These are phyloP conservation scores for Caenorhabditis angaria DNA, from an alignment of 2,888 invertebrate genomes.

Conservation along the genomic window DNA sequence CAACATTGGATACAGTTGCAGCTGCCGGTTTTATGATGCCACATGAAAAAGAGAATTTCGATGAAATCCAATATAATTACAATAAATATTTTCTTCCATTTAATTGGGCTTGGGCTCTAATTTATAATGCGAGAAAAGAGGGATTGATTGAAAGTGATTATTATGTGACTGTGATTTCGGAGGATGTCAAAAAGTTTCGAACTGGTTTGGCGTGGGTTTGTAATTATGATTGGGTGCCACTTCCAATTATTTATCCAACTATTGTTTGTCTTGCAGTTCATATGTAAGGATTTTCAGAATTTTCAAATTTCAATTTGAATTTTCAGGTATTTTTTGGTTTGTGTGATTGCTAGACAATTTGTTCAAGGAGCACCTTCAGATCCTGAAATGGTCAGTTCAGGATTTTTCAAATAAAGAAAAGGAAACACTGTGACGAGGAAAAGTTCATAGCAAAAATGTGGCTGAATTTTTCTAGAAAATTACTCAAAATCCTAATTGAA, in stretches of 20 bases:
- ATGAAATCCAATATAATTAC: constrained; percentile 60
- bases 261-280: constrained; percentile 68
- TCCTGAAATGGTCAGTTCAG: constrained; percentile 33
- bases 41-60: constrained; percentile 59
- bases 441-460: no score
- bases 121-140: constrained; percentile 53
- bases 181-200: constrained; percentile 65
- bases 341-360: constrained; percentile 56
- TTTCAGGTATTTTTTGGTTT: constrained; percentile 54
- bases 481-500: background rate
- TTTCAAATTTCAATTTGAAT: background rate
- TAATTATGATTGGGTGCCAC: constrained; percentile 70
- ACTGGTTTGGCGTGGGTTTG: constrained; percentile 65
- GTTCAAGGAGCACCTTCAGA: constrained; percentile 41
- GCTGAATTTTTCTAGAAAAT: no score
- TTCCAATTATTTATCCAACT: constrained; percentile 69
- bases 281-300: constrained; percentile 14
- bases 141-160: constrained; percentile 55
- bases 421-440: no score
- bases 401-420: background rate
- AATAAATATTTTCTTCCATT: constrained; percentile 57
- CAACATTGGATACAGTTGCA: constrained; percentile 58
- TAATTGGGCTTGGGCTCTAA: constrained; percentile 56
- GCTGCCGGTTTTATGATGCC: constrained; percentile 63
- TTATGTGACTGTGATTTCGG: constrained; percentile 55